phyloP scores from a whole-genome alignment of 2,797 vertebrate genomes.

The Lepilemur septentrionalis region DNA sequence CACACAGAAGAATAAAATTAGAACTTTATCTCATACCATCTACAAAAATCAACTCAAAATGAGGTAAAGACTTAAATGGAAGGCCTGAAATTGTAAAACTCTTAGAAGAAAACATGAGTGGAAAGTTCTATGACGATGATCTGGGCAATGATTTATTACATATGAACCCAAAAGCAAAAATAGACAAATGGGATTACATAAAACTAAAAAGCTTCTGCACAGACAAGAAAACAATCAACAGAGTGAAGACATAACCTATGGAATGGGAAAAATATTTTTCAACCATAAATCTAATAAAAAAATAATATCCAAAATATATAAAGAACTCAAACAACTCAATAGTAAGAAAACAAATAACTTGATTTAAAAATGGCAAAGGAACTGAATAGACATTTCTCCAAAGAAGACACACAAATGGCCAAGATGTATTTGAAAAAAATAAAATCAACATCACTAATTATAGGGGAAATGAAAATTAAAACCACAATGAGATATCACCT shows the following conservation, averaged over 20 bases:
- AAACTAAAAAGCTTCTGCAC: neutral
- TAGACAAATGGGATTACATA: neutral
- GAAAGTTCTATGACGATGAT: neutral
- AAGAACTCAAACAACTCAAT: neutral
- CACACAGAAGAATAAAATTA: neutral
- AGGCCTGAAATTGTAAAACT: neutral
- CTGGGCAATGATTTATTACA: neutral
- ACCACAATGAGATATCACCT: neutral
- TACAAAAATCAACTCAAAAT: neutral
- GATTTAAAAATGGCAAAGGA: neutral
- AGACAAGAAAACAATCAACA: neutral
- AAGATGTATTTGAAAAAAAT: neutral
- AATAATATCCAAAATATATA: neutral
- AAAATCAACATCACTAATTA: neutral
- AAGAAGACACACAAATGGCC: neutral
- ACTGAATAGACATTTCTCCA: neutral
- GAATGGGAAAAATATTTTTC: neutral
- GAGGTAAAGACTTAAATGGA: neutral
- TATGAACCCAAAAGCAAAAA: neutral
- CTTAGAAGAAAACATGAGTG: neutral
- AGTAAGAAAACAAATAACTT: neutral
- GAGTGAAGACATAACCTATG: neutral
- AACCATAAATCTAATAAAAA: neutral
- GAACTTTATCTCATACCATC: neutral
- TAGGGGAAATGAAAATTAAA: neutral